phyloP scores from a whole-genome alignment of 2,113 vertebrate species.

The mouse (Mus musculus) region GRCm39 chr6:115716001-115716500 shows the following conservation, averaged over 20 bases:
- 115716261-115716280: background rate
- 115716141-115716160: background rate
- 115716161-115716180: background rate
- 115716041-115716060: background rate
- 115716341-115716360: background rate
- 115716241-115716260: background rate
- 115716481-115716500: background rate
- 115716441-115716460: background rate
- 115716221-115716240: background rate
- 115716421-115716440: background rate
- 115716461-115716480: background rate
- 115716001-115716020: slow-evolving; percentile 7
- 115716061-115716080: no score
- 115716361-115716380: background rate
- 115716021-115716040: accelerated
- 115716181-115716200: background rate
- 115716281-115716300: no score
- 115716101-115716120: background rate
- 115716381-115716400: background rate
- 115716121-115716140: background rate
- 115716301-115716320: background rate
- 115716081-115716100: background rate
- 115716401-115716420: background rate
- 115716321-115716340: background rate
- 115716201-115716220: accelerated